Evolutionary conservation across 2,888 invertebrate species (phyloP).

Genomic region (Dioctria linearis): DNA sequence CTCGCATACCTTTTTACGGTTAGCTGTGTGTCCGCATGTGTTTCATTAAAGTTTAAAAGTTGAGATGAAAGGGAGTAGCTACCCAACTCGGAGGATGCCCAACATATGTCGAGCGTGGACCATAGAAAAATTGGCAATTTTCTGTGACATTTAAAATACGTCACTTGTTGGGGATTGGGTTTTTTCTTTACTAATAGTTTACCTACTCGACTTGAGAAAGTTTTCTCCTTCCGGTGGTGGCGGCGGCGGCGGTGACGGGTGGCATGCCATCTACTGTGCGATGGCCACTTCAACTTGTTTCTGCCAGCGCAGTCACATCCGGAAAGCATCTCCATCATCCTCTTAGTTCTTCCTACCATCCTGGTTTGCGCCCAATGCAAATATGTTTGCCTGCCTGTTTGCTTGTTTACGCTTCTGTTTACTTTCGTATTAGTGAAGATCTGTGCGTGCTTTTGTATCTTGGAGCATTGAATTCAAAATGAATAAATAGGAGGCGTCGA

Average conservation of each 20-base stretch:
- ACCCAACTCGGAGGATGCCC: background rate
- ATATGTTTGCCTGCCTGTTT: conserved; percentile 39
- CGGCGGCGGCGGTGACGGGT: background rate
- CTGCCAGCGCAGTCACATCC: background rate
- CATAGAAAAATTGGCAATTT: conserved; percentile 8
- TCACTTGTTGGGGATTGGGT: conserved; percentile 24
- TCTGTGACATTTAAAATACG: conserved; percentile 45
- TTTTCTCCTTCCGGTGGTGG: background rate
- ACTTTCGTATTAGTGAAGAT: conserved; percentile 29
- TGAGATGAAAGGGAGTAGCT: background rate
- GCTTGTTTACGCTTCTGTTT: conserved; percentile 38
- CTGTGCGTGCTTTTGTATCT: background rate
- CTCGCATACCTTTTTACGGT: background rate
- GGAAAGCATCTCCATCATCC: background rate
- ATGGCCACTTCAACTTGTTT: background rate
- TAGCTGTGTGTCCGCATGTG: background rate
- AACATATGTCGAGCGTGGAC: background rate
- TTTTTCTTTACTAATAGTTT: conserved; percentile 22
- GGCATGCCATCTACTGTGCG: background rate
- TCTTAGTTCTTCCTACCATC: background rate
- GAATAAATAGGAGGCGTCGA: background rate
- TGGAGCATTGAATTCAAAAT: too few relatives aligned
- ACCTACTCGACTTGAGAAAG: conserved; percentile 9
- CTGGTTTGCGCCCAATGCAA: conserved; percentile 21
- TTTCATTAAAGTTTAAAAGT: conserved; percentile 35